Evolutionary conservation across 2,888 invertebrate species (phyloP), one percentile per base, ranked within the genome.

Genomic region (Trilocha varians): DNA sequence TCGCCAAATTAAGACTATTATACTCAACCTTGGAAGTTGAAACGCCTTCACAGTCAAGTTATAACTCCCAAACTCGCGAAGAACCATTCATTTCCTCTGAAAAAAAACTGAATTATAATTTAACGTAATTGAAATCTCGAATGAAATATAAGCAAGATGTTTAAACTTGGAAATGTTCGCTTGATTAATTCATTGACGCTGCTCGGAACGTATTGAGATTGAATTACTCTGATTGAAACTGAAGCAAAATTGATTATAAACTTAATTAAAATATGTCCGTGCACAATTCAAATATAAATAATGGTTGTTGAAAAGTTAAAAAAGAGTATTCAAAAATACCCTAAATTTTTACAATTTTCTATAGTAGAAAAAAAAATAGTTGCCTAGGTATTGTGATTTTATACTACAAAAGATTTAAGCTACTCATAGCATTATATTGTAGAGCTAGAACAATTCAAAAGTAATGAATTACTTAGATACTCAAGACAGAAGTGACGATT

Each of bases 71-170:
- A 63, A 67, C 55, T 66, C 58, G 49, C 47, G 61, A 62, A 65
- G 63, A 60, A 58, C 63, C 62, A 67, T 67, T 63, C 59, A 62
- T 63, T 57, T 50, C 49, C 50, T 46, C 45, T 49, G 50, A 55
- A 63, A 66, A 66, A 62, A 61, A 48, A 57, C 53, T 53, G 60
- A 65, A 64, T 66, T 65, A 65, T 59, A 57, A 65, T 65, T 60
- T 53, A 56, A 61, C 59, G 58, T 63, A 62, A 67, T 63, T 63
- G 60, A 59, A 62, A 56, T 48, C 57, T 48, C 25, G 44, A 42
- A 48, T 60, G 50, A 59, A 65, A 59, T 61, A 55, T 56, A 47
- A 47, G 47, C 48, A 39, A 25, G 34, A 34, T 47, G 42, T 50
- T 48, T 38, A 39, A 40, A 47, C 50, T 40, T n/a, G 32, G 43